Evolutionary conservation across 2,888 invertebrate genomes (phyloP), one percentile per base, ranked within the genome.

Genomic region (Linnaemya tessellans): DNA sequence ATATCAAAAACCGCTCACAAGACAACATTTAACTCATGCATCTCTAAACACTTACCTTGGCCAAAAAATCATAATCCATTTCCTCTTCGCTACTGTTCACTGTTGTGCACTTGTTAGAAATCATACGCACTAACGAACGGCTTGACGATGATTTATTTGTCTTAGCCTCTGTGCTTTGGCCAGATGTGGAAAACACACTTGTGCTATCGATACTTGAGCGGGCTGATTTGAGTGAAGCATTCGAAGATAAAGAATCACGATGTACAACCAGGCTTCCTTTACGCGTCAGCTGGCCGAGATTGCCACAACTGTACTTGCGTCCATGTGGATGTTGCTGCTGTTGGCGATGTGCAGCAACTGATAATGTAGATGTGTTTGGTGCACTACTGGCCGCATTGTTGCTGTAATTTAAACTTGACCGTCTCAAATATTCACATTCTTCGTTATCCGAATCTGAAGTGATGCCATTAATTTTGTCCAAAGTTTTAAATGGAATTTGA

Each of bases 391-490:
- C 88, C 87, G 18, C 88, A 88, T 43, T 78, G 20, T 43, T 67
- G 87, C 1, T 88, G 58, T 62, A 88, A 87, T 89, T 88, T n/a
- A 90, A 88, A 82, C 90, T 91, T 84, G 90, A 90, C 4, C 91
- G 89, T 3, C 90, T 87, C 79, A 88, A 87, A 86, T 89, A 89
- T 38, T 90, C 89, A 81, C 89, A 89, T 43, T 90, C 89, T 83
- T 90, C 91, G 20, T 89, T 90, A 75, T 92, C 91, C 60, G 91
- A 88, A 62, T 92, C 91, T 67, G 90, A 88, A 71, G 89, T 89
- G 82, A 92, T 90, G 87, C 91, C 91, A 87, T 91, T 92, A 81
- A 92, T 90, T 87, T 91, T 91, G 86, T 92, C 92, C 86, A 92
- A 87, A 15, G 92, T 92, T 77, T 91, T 91, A 2, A 91, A 89